Evolutionary conservation across 2,797 vertebrate genomes (phyloP), one percentile per base, ranked within the genome.

Genomic region (Holocentrus rufus): DNA sequence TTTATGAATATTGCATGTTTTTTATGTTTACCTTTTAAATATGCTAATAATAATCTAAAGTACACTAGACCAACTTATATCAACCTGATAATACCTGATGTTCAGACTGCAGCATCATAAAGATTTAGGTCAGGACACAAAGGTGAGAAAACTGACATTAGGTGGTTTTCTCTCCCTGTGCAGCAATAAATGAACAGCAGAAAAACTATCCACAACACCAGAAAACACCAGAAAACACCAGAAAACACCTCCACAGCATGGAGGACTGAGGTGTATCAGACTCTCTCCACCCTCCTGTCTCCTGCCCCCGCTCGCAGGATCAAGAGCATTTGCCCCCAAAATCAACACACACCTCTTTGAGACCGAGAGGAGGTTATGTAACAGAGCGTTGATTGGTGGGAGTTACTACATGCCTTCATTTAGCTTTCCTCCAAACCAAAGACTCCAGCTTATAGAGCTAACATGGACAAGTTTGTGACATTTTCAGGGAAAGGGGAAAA

Each of bases 191-290:
- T 22, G 55, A 76, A 50, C 69, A 77, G 39, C 27, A 23, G 2
- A 64, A 59, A 22, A 65, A 50, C 54, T 49, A 13, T 47, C 49
- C 20, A 23, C 22, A n/a, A 42, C 68, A 47, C 22, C n/a, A n/a
- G n/a, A n/a, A n/a, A n/a, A n/a, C n/a, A n/a, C n/a, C n/a, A n/a
- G n/a, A n/a, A n/a, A n/a, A 56, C 65, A 23, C 23, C 22, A 39
- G 18, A 66, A 69, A 68, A 66, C 50, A 44, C 77, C 53, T 50
- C 49, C 74, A 65, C 57, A 72, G 44, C 61, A 55, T 36, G 46
- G 69, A 83, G 57, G 60, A 63, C 58, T 63, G 72, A 74, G 64
- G 69, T 60, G 80, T 42, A 58, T 39, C 73, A 78, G 72, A 61
- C 56, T 5, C 65, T 57, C 17, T 65, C 27, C 84, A 73, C 82